Base-by-base conservation (phyloP, 2,113 vertebrate genomes). In the Hucho hucho region DNA sequence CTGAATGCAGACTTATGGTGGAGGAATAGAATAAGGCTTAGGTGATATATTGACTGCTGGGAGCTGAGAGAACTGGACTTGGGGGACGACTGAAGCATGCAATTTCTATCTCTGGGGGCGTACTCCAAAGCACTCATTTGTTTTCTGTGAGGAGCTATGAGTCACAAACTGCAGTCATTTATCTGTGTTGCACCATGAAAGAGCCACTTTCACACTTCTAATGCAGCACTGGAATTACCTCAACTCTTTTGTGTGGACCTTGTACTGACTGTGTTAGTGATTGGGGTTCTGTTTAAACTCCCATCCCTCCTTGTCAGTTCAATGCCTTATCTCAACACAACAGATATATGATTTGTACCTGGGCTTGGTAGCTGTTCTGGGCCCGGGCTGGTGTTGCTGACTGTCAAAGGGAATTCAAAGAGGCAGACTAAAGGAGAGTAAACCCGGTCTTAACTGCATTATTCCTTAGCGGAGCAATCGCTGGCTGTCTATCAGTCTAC, bases 381-480 rank as follows among this genome's bases (percentile, higher is more conserved):
- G 47, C 47, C 47, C 64, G 58, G 64, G 81, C 29, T 75, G 58
- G 37, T 78, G 22, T 49, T 75, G 67, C 73, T 53, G 53, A 49
- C 11, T 71, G 64, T 69, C 24, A 0, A 49, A 73, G 20, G 37
- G 70, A 49, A 59, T 73, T 76, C 47, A 9, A 20, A 28, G 49
- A 63, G 28, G 64, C 67, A 67, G 59, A 13, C 46, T 29, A 1
- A 43, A 74, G 46, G 32, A 49, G 71, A 72, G 26, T 49, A 72
- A 69, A 49, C 58, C 46, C 43, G 37, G 37, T n/a, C 66, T 64
- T 28, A 73, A 59, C 70, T 83, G 70, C 46, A n/a, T 73, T 72
- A 82, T 84, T 90, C 81, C 79, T 91, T 88, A 88, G 73, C 59
- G 14, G 78, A 77, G 64, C n/a, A 43, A 16, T 16, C 6, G 6